These are phyloP conservation scores for Rhizoglyphus robini DNA, from an alignment of 1,140 invertebrate genomes.

Conservation along the genomic window DNA sequence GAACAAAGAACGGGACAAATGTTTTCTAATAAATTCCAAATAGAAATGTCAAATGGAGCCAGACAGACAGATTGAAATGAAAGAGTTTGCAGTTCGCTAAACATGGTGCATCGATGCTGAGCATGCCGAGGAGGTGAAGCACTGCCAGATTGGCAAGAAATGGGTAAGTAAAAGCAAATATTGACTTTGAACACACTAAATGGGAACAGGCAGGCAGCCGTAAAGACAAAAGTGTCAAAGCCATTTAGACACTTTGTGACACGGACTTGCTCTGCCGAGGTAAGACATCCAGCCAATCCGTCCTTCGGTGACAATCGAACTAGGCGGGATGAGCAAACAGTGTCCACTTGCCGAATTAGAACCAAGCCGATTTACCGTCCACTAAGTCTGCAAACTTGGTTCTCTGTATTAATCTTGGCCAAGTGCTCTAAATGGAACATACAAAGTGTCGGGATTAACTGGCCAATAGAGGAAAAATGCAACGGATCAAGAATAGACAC, in stretches of 20 bases:
- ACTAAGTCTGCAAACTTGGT: no score
- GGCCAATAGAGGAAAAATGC: no score
- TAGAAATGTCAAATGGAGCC: constrained; percentile 1
- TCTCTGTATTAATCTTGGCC: no score
- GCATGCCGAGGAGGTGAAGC: background rate
- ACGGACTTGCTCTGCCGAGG: background rate
- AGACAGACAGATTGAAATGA: constrained; percentile 1
- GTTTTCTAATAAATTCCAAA: background rate
- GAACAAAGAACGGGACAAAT: no score
- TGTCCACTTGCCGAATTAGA: no score
- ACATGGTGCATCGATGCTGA: background rate
- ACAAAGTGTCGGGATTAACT: no score
- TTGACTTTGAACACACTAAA: background rate
- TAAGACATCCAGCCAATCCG: background rate
- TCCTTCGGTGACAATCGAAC: background rate
- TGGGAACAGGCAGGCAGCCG: background rate
- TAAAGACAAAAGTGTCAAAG: constrained; percentile 14
- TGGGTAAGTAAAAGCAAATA: constrained; percentile 15
- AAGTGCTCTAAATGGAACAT: no score
- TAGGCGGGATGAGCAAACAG: no score
- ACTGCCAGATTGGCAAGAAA: no score
- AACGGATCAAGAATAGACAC: no score
- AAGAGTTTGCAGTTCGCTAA: constrained; percentile 10
- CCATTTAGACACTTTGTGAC: constrained; percentile 2
- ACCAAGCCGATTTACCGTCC: no score